A percentile compares a stretch with the other conserved stretches of the same genome.
Evolutionary conservation across 1,140 invertebrate species (phyloP).

Genomic region (Drosophila sp.): DNA sequence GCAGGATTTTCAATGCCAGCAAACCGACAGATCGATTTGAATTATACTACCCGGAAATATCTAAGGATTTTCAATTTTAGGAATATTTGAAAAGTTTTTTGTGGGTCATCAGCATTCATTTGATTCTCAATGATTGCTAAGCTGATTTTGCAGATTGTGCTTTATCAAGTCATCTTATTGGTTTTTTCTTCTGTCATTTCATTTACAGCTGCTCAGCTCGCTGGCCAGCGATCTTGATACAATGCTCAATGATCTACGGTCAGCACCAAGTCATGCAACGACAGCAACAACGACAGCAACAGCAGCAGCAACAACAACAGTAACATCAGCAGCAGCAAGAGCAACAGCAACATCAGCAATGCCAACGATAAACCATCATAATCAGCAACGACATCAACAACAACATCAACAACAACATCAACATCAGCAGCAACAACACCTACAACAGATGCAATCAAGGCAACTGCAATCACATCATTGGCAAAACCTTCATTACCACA

Average conservation of each 20-base stretch:
- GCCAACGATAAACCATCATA: conserved; percentile 10
- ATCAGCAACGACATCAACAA: conserved; percentile 30
- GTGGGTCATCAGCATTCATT: too few species aligned
- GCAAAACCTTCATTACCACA: conserved; percentile 36
- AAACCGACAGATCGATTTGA: too few species aligned
- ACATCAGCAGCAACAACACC: conserved; percentile 32
- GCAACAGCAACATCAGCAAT: conserved; percentile 24
- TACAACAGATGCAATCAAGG: conserved; percentile 26
- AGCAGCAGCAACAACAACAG: conserved; percentile 44
- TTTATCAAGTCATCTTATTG: conserved; percentile 11
- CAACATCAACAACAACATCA: conserved; percentile 38
- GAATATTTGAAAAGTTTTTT: too few species aligned
- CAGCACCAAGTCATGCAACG: conserved; percentile 75
- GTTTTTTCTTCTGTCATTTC: conserved; percentile 45
- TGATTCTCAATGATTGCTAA: too few species aligned
- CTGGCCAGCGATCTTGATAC: conserved; percentile 87
- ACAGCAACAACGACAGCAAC: conserved; percentile 34
- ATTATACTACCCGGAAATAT: too few species aligned
- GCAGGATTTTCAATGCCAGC: too few species aligned
- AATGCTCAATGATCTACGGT: conserved; percentile 86
- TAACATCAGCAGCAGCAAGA: conserved; percentile 30
- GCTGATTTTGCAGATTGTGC: neutral
- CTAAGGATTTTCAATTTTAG: too few species aligned
- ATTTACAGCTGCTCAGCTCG: conserved; percentile 85
- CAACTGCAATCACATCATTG: conserved; percentile 55